Conservation (phyloP, 2,113 vertebrate species). For the Forbesichthys papilliferus region DNA sequence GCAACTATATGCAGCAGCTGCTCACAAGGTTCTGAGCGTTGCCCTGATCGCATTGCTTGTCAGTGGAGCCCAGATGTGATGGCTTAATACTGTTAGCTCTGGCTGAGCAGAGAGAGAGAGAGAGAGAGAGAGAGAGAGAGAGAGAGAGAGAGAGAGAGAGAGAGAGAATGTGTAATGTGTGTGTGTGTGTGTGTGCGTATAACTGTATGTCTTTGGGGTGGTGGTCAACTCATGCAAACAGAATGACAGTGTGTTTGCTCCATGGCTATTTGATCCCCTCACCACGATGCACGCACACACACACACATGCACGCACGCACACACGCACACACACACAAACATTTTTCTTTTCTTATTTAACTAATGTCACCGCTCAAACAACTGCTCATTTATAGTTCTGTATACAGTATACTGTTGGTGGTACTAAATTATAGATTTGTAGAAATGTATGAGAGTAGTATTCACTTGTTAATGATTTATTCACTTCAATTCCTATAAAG, state of each 20-base stretch:
- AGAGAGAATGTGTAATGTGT: slow-evolving; percentile 8
- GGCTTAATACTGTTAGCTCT: slow-evolving; percentile 66
- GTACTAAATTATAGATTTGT: no score
- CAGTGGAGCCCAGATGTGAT: slow-evolving; percentile 64
- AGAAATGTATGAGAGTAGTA: no score
- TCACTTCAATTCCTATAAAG: neutral
- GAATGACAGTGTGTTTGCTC: slow-evolving; percentile 42
- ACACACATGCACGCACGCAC: neutral
- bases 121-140: slow-evolving; percentile 20
- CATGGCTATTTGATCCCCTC: slow-evolving; percentile 38
- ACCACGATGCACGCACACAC: slow-evolving; percentile 39
- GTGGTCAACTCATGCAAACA: slow-evolving; percentile 54
- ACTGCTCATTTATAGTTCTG: no score
- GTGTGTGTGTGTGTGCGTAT: slow-evolving; percentile 9
- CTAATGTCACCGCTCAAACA: no score
- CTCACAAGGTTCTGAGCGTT: slow-evolving; percentile 33
- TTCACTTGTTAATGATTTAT: no score
- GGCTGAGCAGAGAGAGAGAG: slow-evolving; percentile 37
- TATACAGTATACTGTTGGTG: no score
- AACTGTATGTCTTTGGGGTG: slow-evolving; percentile 26
- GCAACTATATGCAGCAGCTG: slow-evolving; percentile 3
- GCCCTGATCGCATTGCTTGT: slow-evolving; percentile 47
- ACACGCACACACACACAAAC: no score
- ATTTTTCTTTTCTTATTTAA: no score
- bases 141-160: slow-evolving; percentile 32